Evolutionary conservation across 2,888 invertebrate species (phyloP), one percentile per base, ranked within the genome.

Genomic region (Pantelozetes paolii): DNA sequence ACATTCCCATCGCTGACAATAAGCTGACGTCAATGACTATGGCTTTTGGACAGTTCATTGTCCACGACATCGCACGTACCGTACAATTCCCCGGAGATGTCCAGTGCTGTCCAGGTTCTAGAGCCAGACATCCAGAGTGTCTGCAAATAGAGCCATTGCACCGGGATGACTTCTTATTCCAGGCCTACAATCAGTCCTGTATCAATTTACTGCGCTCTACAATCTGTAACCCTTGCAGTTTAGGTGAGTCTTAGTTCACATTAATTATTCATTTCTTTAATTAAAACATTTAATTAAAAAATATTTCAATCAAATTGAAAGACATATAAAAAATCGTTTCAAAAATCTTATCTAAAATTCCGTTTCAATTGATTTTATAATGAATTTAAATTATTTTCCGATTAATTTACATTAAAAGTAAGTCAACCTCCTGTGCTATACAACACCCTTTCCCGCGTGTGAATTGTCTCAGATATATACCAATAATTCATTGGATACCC

Each of bases 51-150:
- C 76, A 76, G 82, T 84, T 96, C 80, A 82, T 96, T 23, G 96
- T 96, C 82, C 96, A 97, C 83, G 96, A 96, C 82, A 85, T 96
- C 72, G 94, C 95, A 36, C 71, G 74, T 23, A 76, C 76, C 11
- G 30, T 62, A 23, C 62, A 71, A 36, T 42, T 45, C 3, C 26
- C 45, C 5, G 42, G 42, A 5, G 42, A 26, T 9, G 57, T 74
- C 2, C 6, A 59, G n/a, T 74, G 74, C 40, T 76, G 76, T 71
- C 74, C 74, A 9, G 64, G 62, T 13, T 32, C 75, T 15, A 20
- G 8, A 8, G 62, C 67, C 9, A 74, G 54, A 42, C 76, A 76
- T 70, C 76, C 76, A 1, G 76, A 76, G 42, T 76, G 76, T 71
- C 6, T 59, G 5, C 36, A 50, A 11, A 76, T 76, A 8, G 50